Conservation (phyloP, 92 coral and sea anemone species). For the Heteractis magnifica region DNA sequence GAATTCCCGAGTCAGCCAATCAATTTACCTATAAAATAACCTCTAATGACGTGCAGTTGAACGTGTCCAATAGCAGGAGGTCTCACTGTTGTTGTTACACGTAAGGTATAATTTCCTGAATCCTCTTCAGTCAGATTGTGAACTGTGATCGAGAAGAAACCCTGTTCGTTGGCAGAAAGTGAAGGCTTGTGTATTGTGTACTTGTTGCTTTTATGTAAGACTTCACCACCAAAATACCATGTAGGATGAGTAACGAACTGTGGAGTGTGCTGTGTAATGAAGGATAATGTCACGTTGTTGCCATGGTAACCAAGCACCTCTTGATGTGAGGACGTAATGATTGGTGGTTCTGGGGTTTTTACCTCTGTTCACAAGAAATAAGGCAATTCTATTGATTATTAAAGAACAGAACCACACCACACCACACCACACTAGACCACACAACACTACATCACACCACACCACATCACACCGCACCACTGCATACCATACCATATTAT, state of each 20-base stretch:
- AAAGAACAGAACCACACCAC: background rate
- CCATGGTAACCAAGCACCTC: conserved; percentile 48
- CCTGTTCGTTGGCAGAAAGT: background rate
- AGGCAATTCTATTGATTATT: background rate
- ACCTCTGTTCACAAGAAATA: background rate
- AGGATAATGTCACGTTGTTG: conserved; percentile 51
- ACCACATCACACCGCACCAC: no score
- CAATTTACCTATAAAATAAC: no score
- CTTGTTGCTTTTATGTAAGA: background rate
- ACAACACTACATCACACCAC: no score
- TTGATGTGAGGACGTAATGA: conserved; percentile 39
- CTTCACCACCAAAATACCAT: background rate
- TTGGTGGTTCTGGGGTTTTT: background rate
- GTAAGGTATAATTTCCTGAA: conserved; percentile 1
- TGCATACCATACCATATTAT: no score
- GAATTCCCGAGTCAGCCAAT: no score
- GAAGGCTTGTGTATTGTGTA: background rate
- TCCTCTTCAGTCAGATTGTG: background rate
- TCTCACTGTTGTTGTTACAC: background rate
- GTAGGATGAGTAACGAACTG: background rate
- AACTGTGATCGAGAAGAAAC: background rate
- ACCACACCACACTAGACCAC: background rate
- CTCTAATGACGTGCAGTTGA: background rate
- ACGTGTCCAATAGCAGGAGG: background rate
- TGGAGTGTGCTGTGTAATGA: conserved; percentile 41